A percentile compares a stretch with the other conserved stretches of the same genome.
Conservation (phyloP, 2,113 vertebrate genomes). For the Amphilophus citrinellus region DNA sequence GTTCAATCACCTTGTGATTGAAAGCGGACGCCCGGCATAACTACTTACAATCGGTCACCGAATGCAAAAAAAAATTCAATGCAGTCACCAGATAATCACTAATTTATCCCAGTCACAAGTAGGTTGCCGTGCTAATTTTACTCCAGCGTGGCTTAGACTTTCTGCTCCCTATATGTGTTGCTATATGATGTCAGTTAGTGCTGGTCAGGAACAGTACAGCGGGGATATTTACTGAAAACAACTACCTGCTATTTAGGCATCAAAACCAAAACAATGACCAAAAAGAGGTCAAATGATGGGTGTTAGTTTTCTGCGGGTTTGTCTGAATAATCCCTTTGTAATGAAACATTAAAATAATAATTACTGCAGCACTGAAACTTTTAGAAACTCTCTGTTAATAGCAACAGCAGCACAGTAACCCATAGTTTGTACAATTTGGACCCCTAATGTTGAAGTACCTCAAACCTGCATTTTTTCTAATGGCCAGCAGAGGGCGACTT, state of each 20-base stretch:
- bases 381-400: background rate
- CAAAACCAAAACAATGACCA: background rate
- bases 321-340: background rate
- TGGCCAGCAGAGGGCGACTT: no score
- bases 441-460: no score
- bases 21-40: background rate
- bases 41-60: background rate
- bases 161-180: background rate
- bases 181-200: background rate
- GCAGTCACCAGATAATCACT: background rate
- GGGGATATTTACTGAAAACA: background rate
- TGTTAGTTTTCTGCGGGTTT: background rate
- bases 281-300: background rate
- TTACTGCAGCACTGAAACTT: background rate
- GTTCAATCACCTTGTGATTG: background rate
- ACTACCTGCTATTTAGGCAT: accelerated
- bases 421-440: background rate
- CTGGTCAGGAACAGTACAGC: background rate
- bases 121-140: background rate
- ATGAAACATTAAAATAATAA: background rate
- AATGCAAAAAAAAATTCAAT: background rate
- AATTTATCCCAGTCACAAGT: no score
- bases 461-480: no score
- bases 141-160: no score
- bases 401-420: background rate